Evolutionary conservation across 2,797 vertebrate species (phyloP), one percentile per base, ranked within the genome.

Genomic region (Coccyzus lansbergi): DNA sequence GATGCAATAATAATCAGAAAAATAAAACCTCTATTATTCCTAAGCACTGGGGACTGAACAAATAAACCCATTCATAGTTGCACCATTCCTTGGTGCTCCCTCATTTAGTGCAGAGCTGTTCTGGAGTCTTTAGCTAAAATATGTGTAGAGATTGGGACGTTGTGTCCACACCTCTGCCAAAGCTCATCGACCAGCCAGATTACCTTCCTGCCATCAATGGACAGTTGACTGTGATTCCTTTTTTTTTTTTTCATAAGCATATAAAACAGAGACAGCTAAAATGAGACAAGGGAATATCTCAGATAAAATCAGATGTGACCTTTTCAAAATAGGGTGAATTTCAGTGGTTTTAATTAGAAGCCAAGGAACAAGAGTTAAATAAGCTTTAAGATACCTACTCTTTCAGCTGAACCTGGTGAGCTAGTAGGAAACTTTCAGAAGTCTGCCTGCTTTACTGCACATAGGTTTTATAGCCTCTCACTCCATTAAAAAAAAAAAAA

Each of bases 401-500:
- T 85, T 94, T 56, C 59, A 92, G 21, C 78, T 49, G 49, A 89
- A 75, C 70, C 65, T 69, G 49, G 68, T 82, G 83, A 76, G 51
- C 76, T 90, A 74, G 90, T 89, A 70, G 81, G 82, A 94, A 74
- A 51, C 42, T 78, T 94, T 88, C 34, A 10, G 70, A 87, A 36
- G 78, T 59, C 93, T 93, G 91, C 55, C 76, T 93, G 90, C 74
- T 96, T 93, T 93, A 96, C 87, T 92, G 89, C 88, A 74, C 91
- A 91, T 90, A 90, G 94, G 56, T 96, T 97, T 97, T 97, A 97
- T 84, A 88, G 93, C 56, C 95, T 97, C 89, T 29, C 96, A 97
- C 96, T 95, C 93, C 88, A 97, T 96, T 97, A 97, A 97, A 97
- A 94, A 97, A 97, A 97, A 97, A 78, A 97, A 93, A 97, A 97